A percentile compares a stretch with the other conserved stretches of the same genome.
phyloP scores from a whole-genome alignment of 2,888 invertebrate species.

The Zootermopsis nevadensis region DNA sequence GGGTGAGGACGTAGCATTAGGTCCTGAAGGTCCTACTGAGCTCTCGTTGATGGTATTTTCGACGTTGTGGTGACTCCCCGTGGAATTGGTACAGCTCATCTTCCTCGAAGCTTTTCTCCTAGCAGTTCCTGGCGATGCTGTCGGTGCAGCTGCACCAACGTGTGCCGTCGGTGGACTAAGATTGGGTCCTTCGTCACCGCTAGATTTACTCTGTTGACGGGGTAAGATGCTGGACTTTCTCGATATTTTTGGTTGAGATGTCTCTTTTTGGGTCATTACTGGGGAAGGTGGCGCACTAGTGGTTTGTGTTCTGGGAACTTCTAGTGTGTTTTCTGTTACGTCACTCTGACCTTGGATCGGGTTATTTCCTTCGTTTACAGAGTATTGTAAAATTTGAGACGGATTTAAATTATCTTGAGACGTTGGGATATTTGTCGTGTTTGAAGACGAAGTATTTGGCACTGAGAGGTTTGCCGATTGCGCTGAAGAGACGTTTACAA shows the following conservation, averaged over 20 bases:
- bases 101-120: not conserved
- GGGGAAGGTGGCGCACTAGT: slow-evolving; percentile 10
- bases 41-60: not conserved
- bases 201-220: slow-evolving; percentile 12
- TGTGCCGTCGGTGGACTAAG: not conserved
- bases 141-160: not conserved
- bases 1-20: not conserved
- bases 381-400: not conserved
- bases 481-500: not conserved
- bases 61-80: not conserved
- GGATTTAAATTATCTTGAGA: not conserved
- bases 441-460: not conserved
- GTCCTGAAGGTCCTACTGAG: not conserved
- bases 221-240: not conserved
- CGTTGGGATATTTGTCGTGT: not conserved
- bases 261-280: not conserved
- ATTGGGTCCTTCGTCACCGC: slow-evolving; percentile 6
- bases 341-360: not conserved
- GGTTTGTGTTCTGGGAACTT: not conserved
- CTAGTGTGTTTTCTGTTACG: not conserved
- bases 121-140: not conserved
- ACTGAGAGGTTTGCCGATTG: no score
- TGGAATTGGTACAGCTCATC: not conserved
- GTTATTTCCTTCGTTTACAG: no score
- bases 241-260: not conserved